Conservation (phyloP, 2,888 invertebrate genomes). For the Dicycla oo region DNA sequence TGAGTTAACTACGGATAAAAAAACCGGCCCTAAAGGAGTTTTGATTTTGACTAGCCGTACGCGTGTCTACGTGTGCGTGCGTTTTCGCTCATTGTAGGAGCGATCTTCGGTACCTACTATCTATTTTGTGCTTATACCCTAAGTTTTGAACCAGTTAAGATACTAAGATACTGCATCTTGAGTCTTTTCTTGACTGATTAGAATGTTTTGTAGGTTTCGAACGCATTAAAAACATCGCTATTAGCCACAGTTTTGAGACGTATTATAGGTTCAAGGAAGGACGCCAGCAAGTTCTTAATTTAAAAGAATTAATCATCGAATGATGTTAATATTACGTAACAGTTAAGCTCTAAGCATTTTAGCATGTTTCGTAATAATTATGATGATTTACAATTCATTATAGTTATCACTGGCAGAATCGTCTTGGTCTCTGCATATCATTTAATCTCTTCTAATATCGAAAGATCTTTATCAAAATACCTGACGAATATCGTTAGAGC, state of each 20-base stretch:
- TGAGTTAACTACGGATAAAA: no score
- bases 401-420: constrained; percentile 1
- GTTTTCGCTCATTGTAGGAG: not conserved
- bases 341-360: not conserved
- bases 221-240: not conserved
- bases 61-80: not conserved
- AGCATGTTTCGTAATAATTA: not conserved
- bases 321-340: not conserved
- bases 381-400: not conserved
- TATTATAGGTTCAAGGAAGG: constrained; percentile 11
- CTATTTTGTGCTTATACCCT: not conserved
- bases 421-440: not conserved
- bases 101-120: not conserved
- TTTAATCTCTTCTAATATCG: constrained; percentile 6
- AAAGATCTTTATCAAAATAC: constrained; percentile 7
- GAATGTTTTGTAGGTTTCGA: not conserved
- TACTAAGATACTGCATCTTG: not conserved
- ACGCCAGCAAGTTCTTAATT: not conserved
- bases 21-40: no score
- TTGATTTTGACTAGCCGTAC: not conserved
- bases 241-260: not conserved
- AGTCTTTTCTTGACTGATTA: not conserved
- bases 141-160: not conserved
- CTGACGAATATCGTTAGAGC: not conserved
- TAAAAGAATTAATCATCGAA: no score